These are phyloP conservation scores for Ammospiza maritima DNA, from an alignment of 2,797 vertebrate species.

Conservation along the genomic window DNA sequence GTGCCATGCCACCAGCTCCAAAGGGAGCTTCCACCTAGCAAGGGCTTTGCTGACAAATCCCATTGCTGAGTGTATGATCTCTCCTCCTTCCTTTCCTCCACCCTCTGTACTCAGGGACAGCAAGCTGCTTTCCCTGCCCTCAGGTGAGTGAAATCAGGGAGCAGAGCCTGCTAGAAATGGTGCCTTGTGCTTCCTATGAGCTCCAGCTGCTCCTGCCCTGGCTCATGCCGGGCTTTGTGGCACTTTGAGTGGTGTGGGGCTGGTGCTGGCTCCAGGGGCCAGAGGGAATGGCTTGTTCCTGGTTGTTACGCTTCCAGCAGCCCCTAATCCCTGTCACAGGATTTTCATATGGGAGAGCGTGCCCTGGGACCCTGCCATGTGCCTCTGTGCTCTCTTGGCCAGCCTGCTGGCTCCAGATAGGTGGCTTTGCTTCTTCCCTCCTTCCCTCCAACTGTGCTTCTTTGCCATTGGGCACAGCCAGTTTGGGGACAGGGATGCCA, in stretches of 20 bases:
- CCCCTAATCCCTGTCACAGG: conserved; percentile 39
- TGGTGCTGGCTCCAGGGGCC: background rate
- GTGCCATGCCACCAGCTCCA: accelerated
- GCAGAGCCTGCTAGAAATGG: background rate
- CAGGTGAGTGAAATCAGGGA: background rate
- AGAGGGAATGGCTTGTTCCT: background rate
- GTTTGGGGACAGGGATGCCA: background rate
- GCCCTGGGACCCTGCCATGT: background rate
- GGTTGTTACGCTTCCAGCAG: background rate
- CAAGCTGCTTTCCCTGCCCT: background rate
- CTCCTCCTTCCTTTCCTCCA: background rate
- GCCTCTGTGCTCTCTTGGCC: background rate
- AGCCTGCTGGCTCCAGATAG: accelerated
- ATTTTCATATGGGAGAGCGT: background rate
- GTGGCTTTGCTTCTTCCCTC: background rate
- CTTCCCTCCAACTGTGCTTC: background rate
- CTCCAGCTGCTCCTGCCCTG: background rate
- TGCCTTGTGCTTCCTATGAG: background rate
- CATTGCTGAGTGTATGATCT: background rate
- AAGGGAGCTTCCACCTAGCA: background rate
- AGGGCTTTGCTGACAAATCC: background rate
- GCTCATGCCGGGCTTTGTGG: background rate
- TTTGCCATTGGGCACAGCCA: accelerated
- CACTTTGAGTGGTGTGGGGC: accelerated
- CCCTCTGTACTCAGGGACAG: background rate